Evolutionary conservation across 2,888 invertebrate species (phyloP), one percentile per base, ranked within the genome.

Genomic region (Hemistola chrysoprasaria): DNA sequence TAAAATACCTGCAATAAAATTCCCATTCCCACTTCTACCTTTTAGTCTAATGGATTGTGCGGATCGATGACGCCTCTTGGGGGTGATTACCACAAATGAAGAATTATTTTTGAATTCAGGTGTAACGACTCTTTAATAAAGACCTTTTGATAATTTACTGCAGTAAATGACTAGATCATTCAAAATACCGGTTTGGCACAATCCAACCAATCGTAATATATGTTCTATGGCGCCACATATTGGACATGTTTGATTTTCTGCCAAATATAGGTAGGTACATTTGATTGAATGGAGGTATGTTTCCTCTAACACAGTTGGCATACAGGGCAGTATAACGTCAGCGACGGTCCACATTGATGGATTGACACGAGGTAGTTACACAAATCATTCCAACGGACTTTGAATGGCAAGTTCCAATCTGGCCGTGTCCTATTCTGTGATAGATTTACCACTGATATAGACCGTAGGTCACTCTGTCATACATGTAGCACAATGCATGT

Each of bases 31-130:
- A 16, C 16, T 16, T 16, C 2, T 16, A 16, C 16, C 16, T 16
- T 16, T 16, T 16, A 16, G 16, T 4, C 16, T 16, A 16, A 16
- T 16, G 52, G 57, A 40, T 50, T 47, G 59, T 56, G 45, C 48
- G 45, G 59, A 65, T 64, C 62, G 62, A 60, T 66, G 63, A 65
- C 68, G 60, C 53, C 58, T 56, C 56, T 46, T 55, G 56, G 55
- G 53, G 57, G 54, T 51, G 16, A 16, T 16, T 16, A 16, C 3
- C 2, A 16, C 16, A 16, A 16, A 16, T 16, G 16, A 3, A 16
- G 2, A 16, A 3, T 16, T 16, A 3, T 16, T 16, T 16, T 16
- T 16, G 4, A 16, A 16, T 16, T 16, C 2, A 16, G n/a, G n/a
- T n/a, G n/a, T n/a, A n/a, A n/a, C n/a, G n/a, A n/a, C n/a, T n/a